Base-by-base conservation (phyloP, 2,113 vertebrate species). In the Lates calcarifer region DNA sequence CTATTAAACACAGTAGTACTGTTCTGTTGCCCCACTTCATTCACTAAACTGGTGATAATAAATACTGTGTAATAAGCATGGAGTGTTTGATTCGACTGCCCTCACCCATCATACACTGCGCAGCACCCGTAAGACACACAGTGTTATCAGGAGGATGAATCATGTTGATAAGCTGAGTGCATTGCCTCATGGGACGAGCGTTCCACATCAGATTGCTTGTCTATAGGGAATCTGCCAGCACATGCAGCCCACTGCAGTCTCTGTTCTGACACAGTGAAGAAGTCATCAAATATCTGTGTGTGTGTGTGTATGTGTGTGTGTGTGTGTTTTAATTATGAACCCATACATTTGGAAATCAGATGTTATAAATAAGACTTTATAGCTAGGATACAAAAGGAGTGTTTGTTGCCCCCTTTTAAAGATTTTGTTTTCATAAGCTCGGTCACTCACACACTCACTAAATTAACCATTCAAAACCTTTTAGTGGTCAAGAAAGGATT, bases 111-210 rank as follows among this genome's bases (percentile, higher is more conserved):
- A 81, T 60, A 57, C 74, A 69, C 58, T 39, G 84, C 63, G 39
- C 77, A 72, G 63, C 20, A 24, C 61, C 43, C 65, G n/a, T 26
- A 51, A 75, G 33, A 85, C 69, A 73, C 74, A 43, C 5, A 37
- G 13, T 41, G 68, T 67, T 87, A 90, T 90, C 89, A 86, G 13
- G 24, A 37, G 80, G 89, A 90, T 87, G 81, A 68, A 91, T 89
- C 85, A 26, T 61, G 55, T 29, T 88, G 89, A 93, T 93, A 89
- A 87, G 70, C 74, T 66, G 79, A 88, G 82, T 47, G 84, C 83
- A 62, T 51, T 66, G 85, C 78, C 81, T 85, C 64, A 5, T 69
- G 64, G 83, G 87, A 79, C 75, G 12, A 74, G 29, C 77, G 37
- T 69, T 74, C 47, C 76, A 79, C 56, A 31, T 70, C 64, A 74